Evolutionary conservation across 2,797 vertebrate genomes (phyloP).

Genomic region (Aeoliscus strigatus): DNA sequence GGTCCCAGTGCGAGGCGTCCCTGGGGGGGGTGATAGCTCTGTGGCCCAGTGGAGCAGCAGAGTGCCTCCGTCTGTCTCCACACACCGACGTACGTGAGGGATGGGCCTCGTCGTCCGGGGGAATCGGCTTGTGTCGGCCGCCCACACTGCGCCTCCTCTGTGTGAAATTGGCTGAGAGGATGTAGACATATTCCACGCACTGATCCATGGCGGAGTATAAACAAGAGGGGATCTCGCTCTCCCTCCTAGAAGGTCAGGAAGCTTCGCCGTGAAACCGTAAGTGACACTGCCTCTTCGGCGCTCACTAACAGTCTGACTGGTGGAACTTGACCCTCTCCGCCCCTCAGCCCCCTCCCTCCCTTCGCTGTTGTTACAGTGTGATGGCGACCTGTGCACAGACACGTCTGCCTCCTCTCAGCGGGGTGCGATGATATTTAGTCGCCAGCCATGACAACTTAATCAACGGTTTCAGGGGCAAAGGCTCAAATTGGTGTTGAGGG

Average conservation of each 20-base stretch:
- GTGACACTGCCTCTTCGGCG: slow-evolving; percentile 68
- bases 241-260: slow-evolving; percentile 76
- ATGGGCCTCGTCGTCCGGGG: slow-evolving; percentile 71
- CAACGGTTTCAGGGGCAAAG: slow-evolving; percentile 53
- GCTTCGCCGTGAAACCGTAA: slow-evolving; percentile 72
- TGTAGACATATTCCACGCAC: slow-evolving; percentile 84
- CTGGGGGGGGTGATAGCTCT: slow-evolving; percentile 45
- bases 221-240: slow-evolving; percentile 73
- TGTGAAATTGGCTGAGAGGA: slow-evolving; percentile 83
- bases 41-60: slow-evolving; percentile 72
- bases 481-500: slow-evolving; percentile 52
- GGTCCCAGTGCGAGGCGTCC: slow-evolving; percentile 43
- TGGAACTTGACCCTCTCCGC: slow-evolving; percentile 58
- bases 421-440: slow-evolving; percentile 75
- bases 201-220: slow-evolving; percentile 83
- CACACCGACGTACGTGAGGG: slow-evolving; percentile 67
- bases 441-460: slow-evolving; percentile 64
- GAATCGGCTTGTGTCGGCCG: slow-evolving; percentile 76
- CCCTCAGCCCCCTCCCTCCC: no score
- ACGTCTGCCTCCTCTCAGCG: slow-evolving; percentile 38
- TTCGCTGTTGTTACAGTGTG: slow-evolving; percentile 17
- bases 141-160: slow-evolving; percentile 76
- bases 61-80: slow-evolving; percentile 64
- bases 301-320: slow-evolving; percentile 67
- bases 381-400: slow-evolving; percentile 41